Evolutionary conservation across 53 echinoderm and acorn worm genomes (phyloP).

Genomic region (Paracentrotus lividus): DNA sequence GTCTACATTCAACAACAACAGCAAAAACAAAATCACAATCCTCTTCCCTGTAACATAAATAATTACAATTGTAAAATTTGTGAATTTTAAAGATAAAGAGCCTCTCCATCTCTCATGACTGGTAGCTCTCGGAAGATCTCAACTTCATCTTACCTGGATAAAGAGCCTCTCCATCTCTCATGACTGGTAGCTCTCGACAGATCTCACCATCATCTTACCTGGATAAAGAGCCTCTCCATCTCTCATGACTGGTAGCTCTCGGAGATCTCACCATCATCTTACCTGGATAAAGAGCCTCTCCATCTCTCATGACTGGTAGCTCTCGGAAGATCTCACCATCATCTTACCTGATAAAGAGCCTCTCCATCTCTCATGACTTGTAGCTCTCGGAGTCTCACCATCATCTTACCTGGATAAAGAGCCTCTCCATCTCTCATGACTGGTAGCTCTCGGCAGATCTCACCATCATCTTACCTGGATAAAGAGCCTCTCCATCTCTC

Average conservation of each 20-base stretch:
- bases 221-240: conserved; percentile 84
- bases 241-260: conserved; percentile 87
- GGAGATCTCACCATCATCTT: conserved; percentile 80
- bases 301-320: conserved; percentile 83
- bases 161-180: conserved; percentile 79
- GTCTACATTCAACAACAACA: too few species aligned
- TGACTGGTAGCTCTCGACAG: conserved; percentile 92
- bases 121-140: too few species aligned
- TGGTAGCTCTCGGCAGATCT: conserved; percentile 90
- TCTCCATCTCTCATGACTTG: conserved; percentile 84
- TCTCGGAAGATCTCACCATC: conserved; percentile 91
- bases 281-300: conserved; percentile 84
- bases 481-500: too few species aligned
- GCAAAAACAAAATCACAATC: too few species aligned
- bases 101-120: too few species aligned
- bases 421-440: conserved; percentile 84
- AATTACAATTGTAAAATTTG: too few species aligned
- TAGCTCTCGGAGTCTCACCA: conserved; percentile 83
- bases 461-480: conserved; percentile 91
- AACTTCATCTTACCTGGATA: conserved; percentile 77
- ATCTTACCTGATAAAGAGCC: conserved; percentile 82
- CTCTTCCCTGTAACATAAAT: too few species aligned
- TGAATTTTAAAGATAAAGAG: too few species aligned
- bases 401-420: conserved; percentile 82
- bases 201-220: conserved; percentile 90